Conservation (phyloP, 2,113 vertebrate genomes). For the Fregata magnificens region DNA sequence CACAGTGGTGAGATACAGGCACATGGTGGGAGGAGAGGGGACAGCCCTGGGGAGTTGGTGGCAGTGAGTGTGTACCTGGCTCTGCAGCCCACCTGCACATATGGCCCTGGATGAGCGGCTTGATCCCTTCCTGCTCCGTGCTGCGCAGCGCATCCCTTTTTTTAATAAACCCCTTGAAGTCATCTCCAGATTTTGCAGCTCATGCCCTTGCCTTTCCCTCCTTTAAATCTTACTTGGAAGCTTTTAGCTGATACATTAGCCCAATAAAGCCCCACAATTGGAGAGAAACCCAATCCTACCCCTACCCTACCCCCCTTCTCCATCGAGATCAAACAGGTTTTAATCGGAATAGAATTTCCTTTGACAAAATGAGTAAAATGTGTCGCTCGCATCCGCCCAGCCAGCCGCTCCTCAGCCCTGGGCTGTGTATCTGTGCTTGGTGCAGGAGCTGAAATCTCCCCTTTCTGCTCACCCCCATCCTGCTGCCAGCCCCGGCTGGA, state of each 20-base stretch:
- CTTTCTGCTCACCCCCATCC: background rate
- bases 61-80: background rate
- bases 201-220: background rate
- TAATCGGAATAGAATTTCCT: constrained; percentile 64
- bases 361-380: constrained; percentile 55
- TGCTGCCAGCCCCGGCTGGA: background rate
- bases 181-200: background rate
- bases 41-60: background rate
- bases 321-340: constrained; percentile 34
- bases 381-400: constrained; percentile 1
- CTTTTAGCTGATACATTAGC: background rate
- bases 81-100: background rate
- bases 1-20: background rate
- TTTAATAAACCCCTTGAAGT: background rate
- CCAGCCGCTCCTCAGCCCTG: background rate
- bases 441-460: background rate
- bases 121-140: background rate
- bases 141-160: background rate
- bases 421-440: background rate
- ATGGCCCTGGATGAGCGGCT: background rate
- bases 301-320: background rate
- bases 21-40: fast-evolving
- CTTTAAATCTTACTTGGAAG: background rate
- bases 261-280: background rate
- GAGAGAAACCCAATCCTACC: background rate